A percentile compares a stretch with the other conserved stretches of the same genome.
phyloP scores from a whole-genome alignment of 53 echinoderm and acorn worm species.

The Patiria pectinifera region DNA sequence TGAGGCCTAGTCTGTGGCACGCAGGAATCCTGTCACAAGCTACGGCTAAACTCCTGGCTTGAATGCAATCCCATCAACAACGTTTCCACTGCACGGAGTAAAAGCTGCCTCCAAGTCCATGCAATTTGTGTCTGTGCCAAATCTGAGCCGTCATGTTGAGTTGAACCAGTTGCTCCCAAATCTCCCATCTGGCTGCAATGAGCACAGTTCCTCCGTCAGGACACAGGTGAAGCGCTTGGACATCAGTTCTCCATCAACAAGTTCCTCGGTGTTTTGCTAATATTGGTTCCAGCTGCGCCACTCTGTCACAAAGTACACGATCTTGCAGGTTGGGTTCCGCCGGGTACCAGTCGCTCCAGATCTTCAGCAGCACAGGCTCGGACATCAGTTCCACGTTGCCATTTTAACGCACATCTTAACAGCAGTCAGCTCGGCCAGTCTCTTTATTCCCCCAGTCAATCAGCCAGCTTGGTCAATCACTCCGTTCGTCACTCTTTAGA shows the following conservation, averaged over 20 bases:
- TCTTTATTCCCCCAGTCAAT: too few relatives aligned
- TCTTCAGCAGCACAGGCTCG: background rate
- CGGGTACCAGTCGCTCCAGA: background rate
- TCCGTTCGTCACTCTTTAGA: too few relatives aligned
- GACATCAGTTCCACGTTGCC: background rate
- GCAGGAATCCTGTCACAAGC: too few relatives aligned
- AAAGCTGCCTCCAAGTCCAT: background rate
- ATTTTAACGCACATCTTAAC: background rate
- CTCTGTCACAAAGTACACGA: background rate
- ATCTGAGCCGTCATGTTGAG: background rate
- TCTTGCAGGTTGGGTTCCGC: background rate
- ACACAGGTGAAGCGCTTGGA: background rate
- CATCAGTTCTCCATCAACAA: background rate
- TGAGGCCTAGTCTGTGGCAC: too few relatives aligned
- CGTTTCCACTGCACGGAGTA: background rate
- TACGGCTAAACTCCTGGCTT: too few relatives aligned
- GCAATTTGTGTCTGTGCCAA: background rate
- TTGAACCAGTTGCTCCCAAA: background rate
- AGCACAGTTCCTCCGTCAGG: background rate
- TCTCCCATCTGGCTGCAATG: background rate
- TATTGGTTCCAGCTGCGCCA: background rate
- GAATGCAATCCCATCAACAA: background rate
- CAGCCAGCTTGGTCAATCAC: too few relatives aligned
- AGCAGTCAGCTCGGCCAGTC: background rate
- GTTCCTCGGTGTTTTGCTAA: background rate